Percentiles rank a stretch among this genome's conserved stretches.
Conservation (phyloP, 2,888 invertebrate species). For the Sesia apiformis region DNA sequence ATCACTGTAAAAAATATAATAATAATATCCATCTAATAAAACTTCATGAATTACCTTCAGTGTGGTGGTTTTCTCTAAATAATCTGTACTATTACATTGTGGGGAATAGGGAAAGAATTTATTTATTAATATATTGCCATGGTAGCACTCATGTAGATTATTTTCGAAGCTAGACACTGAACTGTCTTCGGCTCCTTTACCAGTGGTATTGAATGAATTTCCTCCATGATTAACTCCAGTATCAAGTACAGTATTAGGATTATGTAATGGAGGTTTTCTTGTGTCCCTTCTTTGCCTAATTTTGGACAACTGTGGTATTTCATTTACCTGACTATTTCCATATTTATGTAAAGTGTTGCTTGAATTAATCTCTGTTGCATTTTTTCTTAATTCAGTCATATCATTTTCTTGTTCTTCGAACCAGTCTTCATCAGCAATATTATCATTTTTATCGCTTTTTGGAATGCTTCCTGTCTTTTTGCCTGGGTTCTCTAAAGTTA, state of each 20-base stretch:
- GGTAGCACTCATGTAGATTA: slow-evolving; percentile 82
- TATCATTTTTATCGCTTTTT: not conserved
- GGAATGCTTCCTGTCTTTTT: slow-evolving; percentile 10
- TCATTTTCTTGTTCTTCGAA: slow-evolving; percentile 5
- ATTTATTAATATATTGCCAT: slow-evolving; percentile 82
- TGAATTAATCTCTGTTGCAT: slow-evolving; percentile 9
- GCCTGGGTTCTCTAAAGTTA: slow-evolving; percentile 54
- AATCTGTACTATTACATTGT: slow-evolving; percentile 80
- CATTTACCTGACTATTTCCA: not conserved
- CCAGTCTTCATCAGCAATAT: not conserved
- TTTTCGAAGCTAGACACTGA: slow-evolving; percentile 90
- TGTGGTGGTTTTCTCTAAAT: slow-evolving; percentile 79
- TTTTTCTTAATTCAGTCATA: slow-evolving; percentile 2
- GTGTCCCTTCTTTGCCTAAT: slow-evolving; percentile 40
- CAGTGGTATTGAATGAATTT: slow-evolving; percentile 76
- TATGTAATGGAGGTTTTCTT: slow-evolving; percentile 38
- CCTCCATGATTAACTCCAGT: slow-evolving; percentile 86
- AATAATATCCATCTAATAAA: slow-evolving; percentile 86
- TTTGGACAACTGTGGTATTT: slow-evolving; percentile 11
- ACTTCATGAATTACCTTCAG: slow-evolving; percentile 81
- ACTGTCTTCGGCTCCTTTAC: slow-evolving; percentile 67
- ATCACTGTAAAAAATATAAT: slow-evolving; percentile 92
- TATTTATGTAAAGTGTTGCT: not conserved
- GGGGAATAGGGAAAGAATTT: slow-evolving; percentile 81
- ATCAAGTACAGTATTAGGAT: slow-evolving; percentile 76